These are phyloP conservation scores for Synergus laeviventris DNA, from an alignment of 2,888 invertebrate genomes.

Conservation along the genomic window DNA sequence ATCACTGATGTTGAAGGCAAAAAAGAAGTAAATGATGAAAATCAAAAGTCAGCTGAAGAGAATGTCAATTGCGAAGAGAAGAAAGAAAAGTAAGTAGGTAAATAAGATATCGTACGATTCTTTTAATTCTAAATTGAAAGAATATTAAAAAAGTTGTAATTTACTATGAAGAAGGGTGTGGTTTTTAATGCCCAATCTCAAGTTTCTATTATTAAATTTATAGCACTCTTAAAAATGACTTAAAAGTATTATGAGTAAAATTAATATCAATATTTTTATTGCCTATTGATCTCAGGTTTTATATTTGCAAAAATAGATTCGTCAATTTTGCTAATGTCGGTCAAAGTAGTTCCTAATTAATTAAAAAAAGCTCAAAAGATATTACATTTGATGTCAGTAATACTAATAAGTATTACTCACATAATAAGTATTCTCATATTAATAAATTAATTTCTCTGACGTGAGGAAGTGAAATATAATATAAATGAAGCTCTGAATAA, in stretches of 20 bases:
- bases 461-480: background rate
- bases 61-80: background rate
- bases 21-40: background rate
- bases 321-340: background rate
- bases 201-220: background rate
- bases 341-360: background rate
- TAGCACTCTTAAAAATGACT: background rate
- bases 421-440: too few species aligned
- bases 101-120: background rate
- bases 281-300: background rate
- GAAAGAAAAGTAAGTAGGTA: slow-evolving; percentile 24
- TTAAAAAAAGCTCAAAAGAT: background rate
- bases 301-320: background rate
- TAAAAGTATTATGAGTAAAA: background rate
- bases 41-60: background rate
- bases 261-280: background rate
- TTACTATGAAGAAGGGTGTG: background rate
- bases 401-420: background rate
- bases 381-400: background rate
- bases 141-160: background rate
- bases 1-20: background rate
- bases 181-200: background rate
- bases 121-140: background rate
- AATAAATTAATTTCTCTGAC: too few species aligned
- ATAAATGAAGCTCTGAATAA: background rate